Conservation (phyloP, 2,888 invertebrate species). For the Formica aserva region DNA sequence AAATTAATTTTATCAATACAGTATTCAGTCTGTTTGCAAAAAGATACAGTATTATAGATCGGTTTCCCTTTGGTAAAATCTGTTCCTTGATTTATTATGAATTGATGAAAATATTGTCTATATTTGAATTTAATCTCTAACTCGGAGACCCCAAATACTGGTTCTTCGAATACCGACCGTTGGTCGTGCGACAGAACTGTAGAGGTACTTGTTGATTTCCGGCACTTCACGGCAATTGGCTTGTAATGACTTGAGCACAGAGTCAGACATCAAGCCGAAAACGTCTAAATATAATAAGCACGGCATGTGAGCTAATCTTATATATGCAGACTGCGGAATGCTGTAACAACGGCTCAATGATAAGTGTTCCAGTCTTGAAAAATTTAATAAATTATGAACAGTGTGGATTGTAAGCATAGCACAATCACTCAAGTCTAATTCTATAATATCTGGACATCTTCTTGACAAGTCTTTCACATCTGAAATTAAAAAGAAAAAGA, state of each 20-base stretch:
- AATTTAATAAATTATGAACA: slow-evolving; percentile 87
- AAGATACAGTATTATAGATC: slow-evolving; percentile 57
- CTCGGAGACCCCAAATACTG: slow-evolving; percentile 95
- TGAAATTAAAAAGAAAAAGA: slow-evolving; percentile 82
- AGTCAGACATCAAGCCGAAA: slow-evolving; percentile 91
- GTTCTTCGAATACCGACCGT: slow-evolving; percentile 95
- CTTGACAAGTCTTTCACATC: slow-evolving; percentile 89
- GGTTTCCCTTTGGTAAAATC: slow-evolving; percentile 65
- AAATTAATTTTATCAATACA: slow-evolving; percentile 54
- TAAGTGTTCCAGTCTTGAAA: slow-evolving; percentile 91
- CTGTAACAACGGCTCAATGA: slow-evolving; percentile 94
- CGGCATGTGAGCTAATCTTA: slow-evolving; percentile 88
- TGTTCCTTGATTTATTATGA: slow-evolving; percentile 25
- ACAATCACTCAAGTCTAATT: slow-evolving; percentile 96
- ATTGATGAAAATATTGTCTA: slow-evolving; percentile 18
- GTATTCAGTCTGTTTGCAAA: slow-evolving; percentile 49
- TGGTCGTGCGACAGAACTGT: slow-evolving; percentile 95
- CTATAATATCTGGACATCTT: slow-evolving; percentile 91
- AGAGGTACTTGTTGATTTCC: slow-evolving; percentile 91
- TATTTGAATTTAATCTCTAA: slow-evolving; percentile 88
- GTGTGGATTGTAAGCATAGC: slow-evolving; percentile 89
- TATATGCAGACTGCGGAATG: slow-evolving; percentile 90
- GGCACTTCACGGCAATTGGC: slow-evolving; percentile 87
- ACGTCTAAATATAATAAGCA: slow-evolving; percentile 92
- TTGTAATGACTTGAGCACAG: slow-evolving; percentile 85